phyloP scores from a whole-genome alignment of 2,797 vertebrate species.

The Hozukius guyotensis region DNA sequence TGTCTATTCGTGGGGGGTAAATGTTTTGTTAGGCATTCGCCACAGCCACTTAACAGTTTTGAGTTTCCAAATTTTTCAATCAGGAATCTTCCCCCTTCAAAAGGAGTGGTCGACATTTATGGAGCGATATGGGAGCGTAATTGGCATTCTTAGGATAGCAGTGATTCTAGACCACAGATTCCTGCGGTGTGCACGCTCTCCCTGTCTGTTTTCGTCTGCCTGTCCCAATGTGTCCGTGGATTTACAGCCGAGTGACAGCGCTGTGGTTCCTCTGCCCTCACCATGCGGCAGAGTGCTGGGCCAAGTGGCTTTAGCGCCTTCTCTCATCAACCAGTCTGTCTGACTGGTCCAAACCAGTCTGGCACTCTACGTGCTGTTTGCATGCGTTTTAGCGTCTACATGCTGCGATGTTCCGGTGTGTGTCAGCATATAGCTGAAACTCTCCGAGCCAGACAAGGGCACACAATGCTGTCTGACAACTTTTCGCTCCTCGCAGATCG shows the following conservation, averaged over 20 bases:
- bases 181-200: conserved; percentile 73
- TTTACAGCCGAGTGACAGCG: conserved; percentile 75
- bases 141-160: conserved; percentile 78
- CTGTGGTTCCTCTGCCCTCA: conserved; percentile 72
- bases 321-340: conserved; percentile 74
- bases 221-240: conserved; percentile 64
- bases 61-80: conserved; percentile 65
- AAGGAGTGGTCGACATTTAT: conserved; percentile 43
- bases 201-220: conserved; percentile 71
- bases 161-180: conserved; percentile 82
- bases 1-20: conserved; percentile 53
- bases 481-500: conserved; percentile 43
- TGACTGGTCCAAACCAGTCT: conserved; percentile 66
- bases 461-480: conserved; percentile 29
- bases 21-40: conserved; percentile 68
- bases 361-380: conserved; percentile 41
- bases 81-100: conserved; percentile 59
- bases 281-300: conserved; percentile 61
- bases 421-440: conserved; percentile 11
- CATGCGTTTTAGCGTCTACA: conserved; percentile 47
- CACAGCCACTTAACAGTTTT: conserved; percentile 57
- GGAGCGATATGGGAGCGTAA: conserved; percentile 62
- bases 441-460: conserved; percentile 23
- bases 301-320: conserved; percentile 78
- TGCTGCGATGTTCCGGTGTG: conserved; percentile 30